phyloP scores from a whole-genome alignment of 2,113 vertebrate genomes.

The Dipodomys ordii region DNA sequence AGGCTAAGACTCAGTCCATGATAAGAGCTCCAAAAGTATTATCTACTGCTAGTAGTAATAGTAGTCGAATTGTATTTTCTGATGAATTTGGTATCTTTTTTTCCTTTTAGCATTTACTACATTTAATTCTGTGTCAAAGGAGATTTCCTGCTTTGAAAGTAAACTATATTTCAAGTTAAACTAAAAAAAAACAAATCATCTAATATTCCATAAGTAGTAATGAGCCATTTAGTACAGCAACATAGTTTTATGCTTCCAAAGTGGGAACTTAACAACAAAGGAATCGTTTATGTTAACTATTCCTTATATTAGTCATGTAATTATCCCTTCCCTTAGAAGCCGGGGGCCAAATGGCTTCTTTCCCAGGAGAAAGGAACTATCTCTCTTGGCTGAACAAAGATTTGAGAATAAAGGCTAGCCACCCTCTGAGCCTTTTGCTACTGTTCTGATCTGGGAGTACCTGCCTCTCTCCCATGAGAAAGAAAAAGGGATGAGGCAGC shows the following conservation, averaged over 20 bases:
- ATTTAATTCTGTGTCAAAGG: slow-evolving; percentile 61
- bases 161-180: slow-evolving; percentile 57
- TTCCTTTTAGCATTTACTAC: background rate
- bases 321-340: slow-evolving; percentile 58
- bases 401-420: background rate
- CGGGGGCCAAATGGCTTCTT: slow-evolving; percentile 68
- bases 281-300: slow-evolving; percentile 65
- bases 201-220: slow-evolving; percentile 52
- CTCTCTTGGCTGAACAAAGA: slow-evolving; percentile 45
- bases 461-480: background rate
- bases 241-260: slow-evolving; percentile 45
- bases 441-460: background rate
- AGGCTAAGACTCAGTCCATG: background rate
- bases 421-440: background rate
- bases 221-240: slow-evolving; percentile 37
- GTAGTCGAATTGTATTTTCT: background rate
- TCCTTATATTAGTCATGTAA: slow-evolving; percentile 69
- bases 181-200: background rate
- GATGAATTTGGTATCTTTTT: slow-evolving; percentile 3
- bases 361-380: slow-evolving; percentile 36
- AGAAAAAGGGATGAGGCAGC: background rate
- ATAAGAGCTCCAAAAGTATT: background rate
- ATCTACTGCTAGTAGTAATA: background rate
- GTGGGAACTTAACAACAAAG: slow-evolving; percentile 69
- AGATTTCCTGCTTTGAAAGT: slow-evolving; percentile 59